These are phyloP conservation scores for Laticauda laticaudata DNA, from an alignment of 2,113 vertebrate species.

Conservation along the genomic window DNA sequence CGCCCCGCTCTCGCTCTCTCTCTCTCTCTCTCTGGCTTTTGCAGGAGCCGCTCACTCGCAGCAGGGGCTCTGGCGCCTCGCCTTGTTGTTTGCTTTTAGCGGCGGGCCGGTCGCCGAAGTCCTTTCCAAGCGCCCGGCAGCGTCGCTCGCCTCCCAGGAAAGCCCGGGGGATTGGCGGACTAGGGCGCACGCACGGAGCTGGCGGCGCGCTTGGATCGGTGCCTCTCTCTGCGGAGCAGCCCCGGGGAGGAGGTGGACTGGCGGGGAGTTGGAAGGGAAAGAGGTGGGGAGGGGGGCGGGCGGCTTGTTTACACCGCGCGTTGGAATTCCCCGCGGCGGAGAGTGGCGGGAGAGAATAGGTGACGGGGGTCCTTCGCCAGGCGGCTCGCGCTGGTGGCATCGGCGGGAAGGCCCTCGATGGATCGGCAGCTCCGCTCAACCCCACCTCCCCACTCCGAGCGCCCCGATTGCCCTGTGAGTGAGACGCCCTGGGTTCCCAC, in stretches of 20 bases:
- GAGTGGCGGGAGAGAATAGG: too few relatives aligned
- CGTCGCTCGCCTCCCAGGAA: not conserved
- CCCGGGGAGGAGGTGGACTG: not conserved
- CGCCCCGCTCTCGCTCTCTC: conserved; percentile 14
- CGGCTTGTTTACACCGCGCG: not conserved
- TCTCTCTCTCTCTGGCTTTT: not conserved
- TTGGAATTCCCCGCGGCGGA: not conserved
- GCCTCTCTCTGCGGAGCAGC: not conserved
- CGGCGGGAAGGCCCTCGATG: too few relatives aligned
- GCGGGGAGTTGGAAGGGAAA: not conserved
- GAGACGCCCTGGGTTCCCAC: not conserved
- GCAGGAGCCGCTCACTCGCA: conserved; percentile 48
- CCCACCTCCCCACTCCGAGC: too few relatives aligned
- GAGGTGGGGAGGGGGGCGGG: too few relatives aligned
- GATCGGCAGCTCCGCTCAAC: too few relatives aligned
- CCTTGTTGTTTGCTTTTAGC: not conserved
- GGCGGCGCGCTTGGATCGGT: not conserved
- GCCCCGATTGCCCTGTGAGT: not conserved
- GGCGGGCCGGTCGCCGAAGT: not conserved
- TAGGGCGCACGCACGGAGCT: not conserved
- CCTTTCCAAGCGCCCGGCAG: conserved; percentile 7
- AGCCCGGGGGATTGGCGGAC: not conserved
- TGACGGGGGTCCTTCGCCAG: not conserved
- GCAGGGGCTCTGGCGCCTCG: conserved; percentile 11
- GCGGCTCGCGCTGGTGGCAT: not conserved